These are phyloP conservation scores for Halichondria panicea DNA, from an alignment of 37 sponge, comb jelly and placozoan genomes.

Conservation along the genomic window DNA sequence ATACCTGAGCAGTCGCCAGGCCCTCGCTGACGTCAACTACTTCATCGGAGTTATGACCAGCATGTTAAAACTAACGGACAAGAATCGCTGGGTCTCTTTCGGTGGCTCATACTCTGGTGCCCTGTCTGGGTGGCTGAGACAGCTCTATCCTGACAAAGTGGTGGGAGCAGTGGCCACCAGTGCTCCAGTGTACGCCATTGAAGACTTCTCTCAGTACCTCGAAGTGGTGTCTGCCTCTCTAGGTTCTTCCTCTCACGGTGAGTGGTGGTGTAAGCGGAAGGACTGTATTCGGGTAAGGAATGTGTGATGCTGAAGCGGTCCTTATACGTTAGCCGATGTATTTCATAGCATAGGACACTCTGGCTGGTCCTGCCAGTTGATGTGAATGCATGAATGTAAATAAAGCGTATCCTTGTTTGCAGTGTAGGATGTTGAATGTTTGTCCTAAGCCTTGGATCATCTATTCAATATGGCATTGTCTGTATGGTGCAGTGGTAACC, in stretches of 20 bases:
- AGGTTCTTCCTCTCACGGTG: constrained; percentile 29
- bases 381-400: too few relatives aligned
- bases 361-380: too few relatives aligned
- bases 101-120: constrained; percentile 90
- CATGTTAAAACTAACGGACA: constrained; percentile 49
- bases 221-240: constrained; percentile 81
- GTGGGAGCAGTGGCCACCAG: constrained; percentile 83
- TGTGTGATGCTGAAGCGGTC: too few relatives aligned
- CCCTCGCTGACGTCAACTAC: constrained; percentile 76
- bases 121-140: constrained; percentile 81
- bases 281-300: too few relatives aligned
- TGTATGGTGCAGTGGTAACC: too few relatives aligned
- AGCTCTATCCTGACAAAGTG: constrained; percentile 71
- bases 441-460: too few relatives aligned
- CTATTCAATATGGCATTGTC: too few relatives aligned
- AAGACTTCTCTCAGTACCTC: constrained; percentile 76
- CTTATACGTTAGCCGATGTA: too few relatives aligned
- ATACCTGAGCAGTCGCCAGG: constrained; percentile 85
- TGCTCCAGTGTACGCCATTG: constrained; percentile 72
- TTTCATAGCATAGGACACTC: too few relatives aligned
- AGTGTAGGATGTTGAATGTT: too few relatives aligned
- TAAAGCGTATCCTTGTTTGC: too few relatives aligned
- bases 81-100: constrained; percentile 77
- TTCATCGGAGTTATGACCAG: constrained; percentile 42
- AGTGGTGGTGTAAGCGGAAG: not conserved